A percentile compares a stretch with the other conserved stretches of the same genome.
These are phyloP conservation scores for Rhagologus leucostigma DNA, from an alignment of 2,113 vertebrate genomes.

Conservation along the genomic window DNA sequence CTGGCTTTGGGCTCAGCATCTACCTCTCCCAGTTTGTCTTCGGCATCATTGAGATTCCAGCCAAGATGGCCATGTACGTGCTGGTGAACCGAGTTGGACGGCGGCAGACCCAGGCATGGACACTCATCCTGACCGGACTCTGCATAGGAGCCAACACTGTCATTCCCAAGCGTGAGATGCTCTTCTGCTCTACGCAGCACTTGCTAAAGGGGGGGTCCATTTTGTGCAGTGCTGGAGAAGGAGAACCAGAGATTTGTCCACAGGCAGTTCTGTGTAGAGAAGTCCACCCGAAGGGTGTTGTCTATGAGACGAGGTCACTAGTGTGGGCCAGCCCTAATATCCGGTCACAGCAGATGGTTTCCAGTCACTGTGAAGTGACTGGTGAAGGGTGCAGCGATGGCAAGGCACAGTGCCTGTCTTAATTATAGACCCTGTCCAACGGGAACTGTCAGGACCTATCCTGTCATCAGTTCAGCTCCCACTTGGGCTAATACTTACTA, in stretches of 20 bases:
- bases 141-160: constrained; percentile 70
- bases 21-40: constrained; percentile 85
- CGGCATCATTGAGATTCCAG: constrained; percentile 75
- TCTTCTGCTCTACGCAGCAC: not conserved
- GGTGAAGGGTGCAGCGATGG: not conserved
- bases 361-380: not conserved
- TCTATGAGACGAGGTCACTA: not conserved
- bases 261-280: not conserved
- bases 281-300: not conserved
- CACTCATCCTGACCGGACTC: constrained; percentile 70
- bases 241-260: not conserved
- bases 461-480: not conserved
- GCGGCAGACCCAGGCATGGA: constrained; percentile 71
- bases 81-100: constrained; percentile 72
- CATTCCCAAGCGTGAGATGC: constrained; percentile 68
- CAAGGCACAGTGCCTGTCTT: not conserved
- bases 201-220: not conserved
- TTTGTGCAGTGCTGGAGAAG: not conserved
- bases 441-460: not conserved
- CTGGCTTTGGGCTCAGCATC: constrained; percentile 77
- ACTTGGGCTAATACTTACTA: not conserved
- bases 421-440: not conserved
- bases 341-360: not conserved
- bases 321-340: not conserved
- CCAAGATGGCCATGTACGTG: constrained; percentile 77